A percentile compares a stretch with the other conserved stretches of the same genome.
These are phyloP conservation scores for Galerucella nymphaeae DNA, from an alignment of 2,888 invertebrate species.

Conservation along the genomic window DNA sequence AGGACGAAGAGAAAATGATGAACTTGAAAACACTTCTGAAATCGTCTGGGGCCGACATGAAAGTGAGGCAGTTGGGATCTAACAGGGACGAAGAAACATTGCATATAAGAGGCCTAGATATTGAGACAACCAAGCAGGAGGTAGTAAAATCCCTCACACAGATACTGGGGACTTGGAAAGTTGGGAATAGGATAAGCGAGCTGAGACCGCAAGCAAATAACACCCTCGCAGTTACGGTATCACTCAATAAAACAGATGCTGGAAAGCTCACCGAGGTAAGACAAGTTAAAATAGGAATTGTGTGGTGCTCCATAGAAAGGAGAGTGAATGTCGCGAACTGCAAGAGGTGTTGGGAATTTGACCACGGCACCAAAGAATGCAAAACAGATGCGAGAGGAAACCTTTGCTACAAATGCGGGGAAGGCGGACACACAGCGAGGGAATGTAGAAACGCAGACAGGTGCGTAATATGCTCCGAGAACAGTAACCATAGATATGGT, in stretches of 20 bases:
- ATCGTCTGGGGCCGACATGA: not conserved
- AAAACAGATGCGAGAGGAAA: too few species aligned
- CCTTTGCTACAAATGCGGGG: too few species aligned
- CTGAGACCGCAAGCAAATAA: too few species aligned
- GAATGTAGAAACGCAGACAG: too few species aligned
- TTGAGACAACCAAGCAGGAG: slow-evolving; percentile 2
- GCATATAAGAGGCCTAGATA: too few species aligned
- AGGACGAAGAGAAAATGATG: not conserved
- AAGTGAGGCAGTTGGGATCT: not conserved
- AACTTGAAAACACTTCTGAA: not conserved
- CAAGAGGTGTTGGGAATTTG: too few species aligned
- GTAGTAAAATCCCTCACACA: not conserved
- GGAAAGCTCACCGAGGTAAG: not conserved
- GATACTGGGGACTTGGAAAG: not conserved
- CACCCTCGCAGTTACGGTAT: slow-evolving; percentile 5
- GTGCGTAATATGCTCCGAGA: too few species aligned
- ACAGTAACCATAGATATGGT: too few species aligned
- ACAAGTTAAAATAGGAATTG: not conserved
- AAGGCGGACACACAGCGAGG: too few species aligned
- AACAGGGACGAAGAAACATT: not conserved
- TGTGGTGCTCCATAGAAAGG: not conserved
- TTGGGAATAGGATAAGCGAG: not conserved
- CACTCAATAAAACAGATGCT: not conserved
- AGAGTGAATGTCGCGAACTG: slow-evolving; percentile 2
- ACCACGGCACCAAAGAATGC: too few species aligned